These are phyloP conservation scores for Pollachius pollachius DNA, from an alignment of 2,113 vertebrate genomes.

Conservation along the genomic window DNA sequence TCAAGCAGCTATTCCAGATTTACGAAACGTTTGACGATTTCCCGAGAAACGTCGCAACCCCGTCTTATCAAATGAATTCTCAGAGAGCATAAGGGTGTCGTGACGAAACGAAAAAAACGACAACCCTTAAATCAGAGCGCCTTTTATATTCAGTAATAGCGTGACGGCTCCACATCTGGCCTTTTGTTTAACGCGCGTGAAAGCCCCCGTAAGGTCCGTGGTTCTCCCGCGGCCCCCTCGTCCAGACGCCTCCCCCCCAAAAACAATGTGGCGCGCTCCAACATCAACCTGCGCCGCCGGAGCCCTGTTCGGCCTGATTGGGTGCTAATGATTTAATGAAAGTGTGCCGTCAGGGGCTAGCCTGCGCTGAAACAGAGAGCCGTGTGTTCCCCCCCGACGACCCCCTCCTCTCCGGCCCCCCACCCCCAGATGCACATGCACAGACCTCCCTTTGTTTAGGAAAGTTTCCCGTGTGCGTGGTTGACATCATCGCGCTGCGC, in stretches of 20 bases:
- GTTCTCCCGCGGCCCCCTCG: no score
- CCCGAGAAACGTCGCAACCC: no score
- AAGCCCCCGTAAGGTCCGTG: no score
- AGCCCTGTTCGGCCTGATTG: conserved; percentile 48
- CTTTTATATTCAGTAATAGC: no score
- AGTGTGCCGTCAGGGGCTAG: conserved; percentile 43
- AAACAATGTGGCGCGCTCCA: background rate
- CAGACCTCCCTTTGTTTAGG: conserved; percentile 78
- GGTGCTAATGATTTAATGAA: conserved; percentile 72
- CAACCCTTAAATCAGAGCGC: no score
- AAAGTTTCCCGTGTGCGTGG: conserved; percentile 63
- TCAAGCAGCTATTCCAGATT: no score
- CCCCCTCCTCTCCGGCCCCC: conserved; percentile 45
- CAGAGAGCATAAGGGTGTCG: no score
- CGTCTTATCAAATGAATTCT: no score
- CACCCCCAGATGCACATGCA: conserved; percentile 57
- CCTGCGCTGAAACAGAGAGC: conserved; percentile 39
- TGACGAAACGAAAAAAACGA: no score
- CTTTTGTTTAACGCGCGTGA: no score
- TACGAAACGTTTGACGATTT: no score
- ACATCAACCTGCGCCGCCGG: conserved; percentile 27
- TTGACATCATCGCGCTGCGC: conserved; percentile 73
- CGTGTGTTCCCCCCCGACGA: conserved; percentile 50
- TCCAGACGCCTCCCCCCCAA: background rate
- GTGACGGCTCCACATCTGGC: no score